Base-by-base conservation (phyloP, 1,140 invertebrate species). In the Drosophila bocki region DNA sequence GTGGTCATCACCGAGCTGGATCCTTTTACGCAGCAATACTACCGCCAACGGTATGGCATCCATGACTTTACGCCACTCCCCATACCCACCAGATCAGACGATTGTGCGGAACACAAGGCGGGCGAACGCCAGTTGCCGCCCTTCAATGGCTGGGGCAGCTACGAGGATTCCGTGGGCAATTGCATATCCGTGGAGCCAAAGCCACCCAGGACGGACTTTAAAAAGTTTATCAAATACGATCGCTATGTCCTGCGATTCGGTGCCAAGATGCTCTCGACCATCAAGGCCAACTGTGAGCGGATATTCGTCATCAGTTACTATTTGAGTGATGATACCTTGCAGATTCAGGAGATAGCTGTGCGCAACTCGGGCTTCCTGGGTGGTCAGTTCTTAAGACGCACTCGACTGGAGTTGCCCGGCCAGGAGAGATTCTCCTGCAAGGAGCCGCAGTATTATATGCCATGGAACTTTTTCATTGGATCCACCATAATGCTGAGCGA, bases 101-200 rank as follows among this genome's bases (percentile, higher is more conserved):
- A 93, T 44, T 69, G 91, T 50, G 9, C 67, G 7, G 75, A 75
- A 1, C 54, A 78, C 2, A 92, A 84, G 37, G 62, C 90, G 6
- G 78, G 91, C 0, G 93, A 95, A 37, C 93, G 94, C 22, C 92
- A 95, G 60, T 82, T 97, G 19, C 97, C 98, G 5, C 97, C 97
- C 0, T 98, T 97, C 94, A 98, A 98, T 91, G 97, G 97, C 7
- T 97, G 95, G 93, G 98, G 98, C 5, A 95, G 95, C 1, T 96
- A 97, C 76, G 97, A 98, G 77, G 97, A 98, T 92, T 98, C 97
- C 0, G 95, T 97, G 13, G 96, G 96, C 70, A 98, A 97, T 87
- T 98, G 97, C 91, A 93, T 96, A n/a, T 95, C 95, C 0, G 94
- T 98, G 3, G 94, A 96, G 69, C 96, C 96, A 0, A 96, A 97